Base-by-base conservation (phyloP, 92 coral and sea anemone genomes). In the Muricea muricata region DNA sequence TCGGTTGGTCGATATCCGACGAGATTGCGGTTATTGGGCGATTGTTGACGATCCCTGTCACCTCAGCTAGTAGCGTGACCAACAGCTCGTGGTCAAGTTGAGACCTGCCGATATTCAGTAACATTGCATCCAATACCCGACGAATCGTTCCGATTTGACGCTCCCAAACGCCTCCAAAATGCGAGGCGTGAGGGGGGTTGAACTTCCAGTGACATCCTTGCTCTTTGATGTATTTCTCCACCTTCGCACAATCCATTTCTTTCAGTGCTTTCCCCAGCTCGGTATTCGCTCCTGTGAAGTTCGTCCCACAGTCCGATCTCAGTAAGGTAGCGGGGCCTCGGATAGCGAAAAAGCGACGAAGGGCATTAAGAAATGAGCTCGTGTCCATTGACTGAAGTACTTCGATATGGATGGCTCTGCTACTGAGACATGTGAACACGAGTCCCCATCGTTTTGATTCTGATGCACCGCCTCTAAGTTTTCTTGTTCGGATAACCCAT, bases 391-490 rank as follows among this genome's bases (percentile, higher is more conserved):
- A 23, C 50, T 83, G 78, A 28, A 37, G 46, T 1, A 69, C 40
- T 15, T 83, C 50, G 65, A 41, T 13, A 35, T 26, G 31, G 28
- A 73, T 40, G 23, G 52, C 87, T 40, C 37, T 70, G 20, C 46
- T 15, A 55, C 67, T 28, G 69, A 79, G 78, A 32, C 86, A 81
- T 8, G 81, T 81, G 56, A 66, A 81, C 14, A 81, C n/a, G 58
- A 81, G 48, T 1, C 86, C 86, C 63, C 82, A 81, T n/a, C 82
- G 82, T 40, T 81, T 81, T 1, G 58, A 23, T 17, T 56, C 57
- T 24, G 79, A 0, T 11, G 42, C 83, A 9, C 83, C 35, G 2
- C 78, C 78, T 60, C 78, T 54, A 6, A 34, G 25, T 63, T 32
- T 60, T 15, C 75, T 56, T 7, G 48, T 3, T 25, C 25, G 50